A percentile compares a stretch with the other conserved stretches of the same genome.
These are phyloP conservation scores for Echinarachnius parma DNA, from an alignment of 53 echinoderm and acorn worm genomes.

Conservation along the genomic window DNA sequence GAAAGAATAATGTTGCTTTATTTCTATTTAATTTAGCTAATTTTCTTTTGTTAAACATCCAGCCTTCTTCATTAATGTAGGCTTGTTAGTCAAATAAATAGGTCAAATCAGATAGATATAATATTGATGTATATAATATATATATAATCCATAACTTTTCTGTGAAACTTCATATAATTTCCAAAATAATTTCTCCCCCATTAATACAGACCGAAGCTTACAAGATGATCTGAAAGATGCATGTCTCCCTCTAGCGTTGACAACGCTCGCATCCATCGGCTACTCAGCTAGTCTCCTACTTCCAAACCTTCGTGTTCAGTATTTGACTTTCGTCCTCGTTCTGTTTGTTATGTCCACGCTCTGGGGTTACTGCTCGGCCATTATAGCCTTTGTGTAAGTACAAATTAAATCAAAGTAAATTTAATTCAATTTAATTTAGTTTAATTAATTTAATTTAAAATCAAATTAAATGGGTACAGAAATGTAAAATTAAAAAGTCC, in stretches of 20 bases:
- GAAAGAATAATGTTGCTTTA: too few relatives aligned
- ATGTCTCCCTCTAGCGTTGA: conserved; percentile 49
- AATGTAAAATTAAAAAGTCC: too few relatives aligned
- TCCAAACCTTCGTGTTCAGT: conserved; percentile 58
- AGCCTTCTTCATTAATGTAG: too few relatives aligned
- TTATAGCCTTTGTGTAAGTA: conserved; percentile 9
- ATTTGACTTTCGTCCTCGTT: conserved; percentile 55
- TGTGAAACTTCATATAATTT: neutral
- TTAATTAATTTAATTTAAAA: too few relatives aligned
- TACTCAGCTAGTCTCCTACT: conserved; percentile 43
- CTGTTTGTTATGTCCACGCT: conserved; percentile 54
- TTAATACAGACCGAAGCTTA: conserved; percentile 38
- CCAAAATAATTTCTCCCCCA: neutral
- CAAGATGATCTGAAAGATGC: conserved; percentile 61
- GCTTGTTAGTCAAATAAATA: too few relatives aligned
- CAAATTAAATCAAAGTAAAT: neutral
- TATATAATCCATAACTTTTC: too few relatives aligned
- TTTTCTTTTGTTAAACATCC: too few relatives aligned
- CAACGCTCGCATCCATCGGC: conserved; percentile 31
- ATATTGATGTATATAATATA: too few relatives aligned
- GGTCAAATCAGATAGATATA: too few relatives aligned
- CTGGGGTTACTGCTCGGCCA: conserved; percentile 25
- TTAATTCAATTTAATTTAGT: too few relatives aligned
- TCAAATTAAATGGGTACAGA: too few relatives aligned
- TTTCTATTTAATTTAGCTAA: too few relatives aligned